phyloP scores from a whole-genome alignment of 1,140 invertebrate genomes.

The Colletes latitarsis region DNA sequence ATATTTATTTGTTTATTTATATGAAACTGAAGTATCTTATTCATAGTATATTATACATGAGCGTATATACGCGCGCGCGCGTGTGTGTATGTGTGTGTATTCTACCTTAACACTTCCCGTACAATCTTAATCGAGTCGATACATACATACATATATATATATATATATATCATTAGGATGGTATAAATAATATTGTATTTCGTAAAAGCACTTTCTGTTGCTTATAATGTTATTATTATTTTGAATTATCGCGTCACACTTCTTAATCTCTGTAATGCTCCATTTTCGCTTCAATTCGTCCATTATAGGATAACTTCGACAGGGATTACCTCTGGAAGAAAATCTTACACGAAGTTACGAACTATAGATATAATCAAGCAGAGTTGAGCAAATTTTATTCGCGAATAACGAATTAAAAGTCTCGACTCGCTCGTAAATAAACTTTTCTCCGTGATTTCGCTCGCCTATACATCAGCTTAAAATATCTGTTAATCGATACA shows the following conservation, averaged over 20 bases:
- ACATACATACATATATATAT: slow-evolving; percentile 57
- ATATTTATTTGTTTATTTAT: slow-evolving; percentile 66
- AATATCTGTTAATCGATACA: too few relatives aligned
- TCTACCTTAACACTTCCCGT: slow-evolving; percentile 68
- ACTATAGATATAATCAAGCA: slow-evolving; percentile 3
- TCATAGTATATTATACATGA: slow-evolving; percentile 51
- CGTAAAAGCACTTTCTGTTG: slow-evolving; percentile 80
- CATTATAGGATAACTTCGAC: background rate
- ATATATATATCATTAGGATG: slow-evolving; percentile 72
- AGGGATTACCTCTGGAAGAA: slow-evolving; percentile 3
- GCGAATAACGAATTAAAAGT: too few relatives aligned
- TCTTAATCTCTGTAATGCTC: slow-evolving; percentile 45
- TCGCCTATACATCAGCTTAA: too few relatives aligned
- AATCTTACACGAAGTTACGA: slow-evolving; percentile 22
- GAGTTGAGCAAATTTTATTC: too few relatives aligned
- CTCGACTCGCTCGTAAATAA: too few relatives aligned
- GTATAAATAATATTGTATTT: slow-evolving; percentile 80
- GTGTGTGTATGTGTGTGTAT: slow-evolving; percentile 52
- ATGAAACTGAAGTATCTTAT: slow-evolving; percentile 50
- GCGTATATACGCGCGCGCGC: slow-evolving; percentile 64
- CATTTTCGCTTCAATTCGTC: background rate
- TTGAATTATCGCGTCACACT: slow-evolving; percentile 31
- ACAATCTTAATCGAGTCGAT: slow-evolving; percentile 63
- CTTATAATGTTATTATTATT: slow-evolving; percentile 79
- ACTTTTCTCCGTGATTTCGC: too few relatives aligned